A percentile compares a stretch with the other conserved stretches of the same genome.
phyloP scores from a whole-genome alignment of 1,140 invertebrate genomes.

The Drosophila insularis region DNA sequence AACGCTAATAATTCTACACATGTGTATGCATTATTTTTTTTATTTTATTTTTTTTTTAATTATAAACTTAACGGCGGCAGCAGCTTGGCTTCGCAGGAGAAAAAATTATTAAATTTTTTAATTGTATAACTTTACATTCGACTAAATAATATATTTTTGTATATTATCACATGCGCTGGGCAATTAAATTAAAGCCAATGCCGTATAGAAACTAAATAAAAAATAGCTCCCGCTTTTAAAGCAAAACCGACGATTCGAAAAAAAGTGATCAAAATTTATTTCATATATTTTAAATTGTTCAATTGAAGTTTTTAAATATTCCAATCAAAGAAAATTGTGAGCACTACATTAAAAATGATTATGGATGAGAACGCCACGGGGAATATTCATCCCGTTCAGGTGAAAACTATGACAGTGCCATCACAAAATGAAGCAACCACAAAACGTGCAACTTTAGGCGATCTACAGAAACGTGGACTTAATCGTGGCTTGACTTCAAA shows the following conservation, averaged over 20 bases:
- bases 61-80: slow-evolving; percentile 6
- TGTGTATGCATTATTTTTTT: too few species aligned
- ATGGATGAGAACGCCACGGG: slow-evolving; percentile 73
- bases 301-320: slow-evolving; percentile 6
- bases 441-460: slow-evolving; percentile 75
- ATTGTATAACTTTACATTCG: slow-evolving; percentile 2
- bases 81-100: slow-evolving; percentile 38
- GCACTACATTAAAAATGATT: slow-evolving; percentile 58
- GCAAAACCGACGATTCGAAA: slow-evolving; percentile 7
- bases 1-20: too few species aligned
- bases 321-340: slow-evolving; percentile 55
- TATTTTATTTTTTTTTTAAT: too few species aligned
- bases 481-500: slow-evolving; percentile 51
- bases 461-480: slow-evolving; percentile 76
- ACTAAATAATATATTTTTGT: slow-evolving; percentile 27
- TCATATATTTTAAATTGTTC: slow-evolving; percentile 30
- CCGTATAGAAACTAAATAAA: slow-evolving; percentile 8
- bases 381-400: slow-evolving; percentile 62
- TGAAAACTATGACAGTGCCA: slow-evolving; percentile 72
- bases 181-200: not conserved
- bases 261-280: not conserved
- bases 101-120: slow-evolving; percentile 12
- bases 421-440: slow-evolving; percentile 59
- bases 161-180: slow-evolving; percentile 14
- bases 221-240: slow-evolving; percentile 15